Percentiles rank a stretch among this genome's conserved stretches.
These are phyloP conservation scores for Elaeidobius kamerunicus DNA, from an alignment of 2,888 invertebrate species.

Conservation along the genomic window DNA sequence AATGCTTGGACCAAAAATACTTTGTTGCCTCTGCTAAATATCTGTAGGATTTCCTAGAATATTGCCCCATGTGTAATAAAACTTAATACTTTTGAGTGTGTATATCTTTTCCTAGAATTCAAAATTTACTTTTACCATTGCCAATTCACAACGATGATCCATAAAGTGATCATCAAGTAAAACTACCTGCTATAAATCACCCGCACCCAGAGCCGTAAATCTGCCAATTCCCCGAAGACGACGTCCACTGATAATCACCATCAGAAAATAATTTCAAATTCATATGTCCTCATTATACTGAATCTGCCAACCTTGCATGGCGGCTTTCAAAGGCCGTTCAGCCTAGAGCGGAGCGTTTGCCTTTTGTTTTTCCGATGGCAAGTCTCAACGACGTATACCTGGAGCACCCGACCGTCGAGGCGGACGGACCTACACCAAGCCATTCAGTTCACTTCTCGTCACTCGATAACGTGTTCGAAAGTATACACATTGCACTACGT, in stretches of 20 bases:
- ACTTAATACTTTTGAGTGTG: neutral
- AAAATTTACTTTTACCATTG: too few relatives aligned
- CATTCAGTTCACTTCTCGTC: conserved; percentile 20
- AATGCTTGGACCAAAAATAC: too few relatives aligned
- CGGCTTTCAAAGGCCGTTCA: conserved; percentile 26
- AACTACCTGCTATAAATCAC: conserved; percentile 2
- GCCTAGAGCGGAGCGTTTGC: conserved; percentile 15
- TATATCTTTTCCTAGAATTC: neutral
- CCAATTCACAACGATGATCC: too few relatives aligned
- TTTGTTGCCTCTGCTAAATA: too few relatives aligned
- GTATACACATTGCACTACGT: conserved; percentile 11
- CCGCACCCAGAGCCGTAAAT: conserved; percentile 8
- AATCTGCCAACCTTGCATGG: conserved; percentile 28
- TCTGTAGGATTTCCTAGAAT: too few relatives aligned
- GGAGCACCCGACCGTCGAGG: conserved; percentile 23
- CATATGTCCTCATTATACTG: conserved; percentile 20
- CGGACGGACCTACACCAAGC: conserved; percentile 16
- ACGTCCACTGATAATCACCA: neutral
- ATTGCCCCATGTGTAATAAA: too few relatives aligned
- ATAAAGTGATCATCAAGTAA: conserved; percentile 3
- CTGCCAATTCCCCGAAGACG: conserved; percentile 9
- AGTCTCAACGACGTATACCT: conserved; percentile 24
- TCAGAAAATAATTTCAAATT: conserved; percentile 10
- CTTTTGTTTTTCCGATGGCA: conserved; percentile 21
- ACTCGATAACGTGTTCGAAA: conserved; percentile 19